Evolutionary conservation across 2,888 invertebrate species (phyloP).

Genomic region (Eucera pruinosa): DNA sequence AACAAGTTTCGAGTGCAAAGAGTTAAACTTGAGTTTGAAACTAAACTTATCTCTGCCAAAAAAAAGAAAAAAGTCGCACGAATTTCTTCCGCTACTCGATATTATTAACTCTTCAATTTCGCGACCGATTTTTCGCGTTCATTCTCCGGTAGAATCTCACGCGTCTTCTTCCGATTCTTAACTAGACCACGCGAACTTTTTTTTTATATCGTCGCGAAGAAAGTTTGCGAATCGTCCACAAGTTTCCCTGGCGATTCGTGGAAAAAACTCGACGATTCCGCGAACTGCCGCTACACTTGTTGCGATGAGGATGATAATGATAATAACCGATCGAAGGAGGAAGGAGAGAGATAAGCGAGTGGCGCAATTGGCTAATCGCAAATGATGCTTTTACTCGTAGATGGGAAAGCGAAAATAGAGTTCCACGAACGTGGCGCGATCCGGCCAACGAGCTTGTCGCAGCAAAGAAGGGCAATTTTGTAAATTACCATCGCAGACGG

Average conservation of each 20-base stretch:
- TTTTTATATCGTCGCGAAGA: conserved; percentile 18
- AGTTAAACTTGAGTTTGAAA: no score
- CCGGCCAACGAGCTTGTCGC: conserved; percentile 33
- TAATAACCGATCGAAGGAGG: conserved; percentile 26
- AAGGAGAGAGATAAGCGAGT: neutral
- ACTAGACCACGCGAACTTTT: conserved; percentile 33
- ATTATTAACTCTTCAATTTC: no score
- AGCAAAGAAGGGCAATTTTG: conserved; percentile 67
- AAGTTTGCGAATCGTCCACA: conserved; percentile 35
- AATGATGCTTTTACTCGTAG: no score
- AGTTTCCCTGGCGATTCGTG: no score
- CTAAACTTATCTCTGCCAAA: no score
- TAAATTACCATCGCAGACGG: conserved; percentile 68
- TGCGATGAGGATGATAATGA: no score
- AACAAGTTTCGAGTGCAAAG: no score
- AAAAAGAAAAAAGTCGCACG: no score
- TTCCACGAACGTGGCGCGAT: conserved; percentile 50
- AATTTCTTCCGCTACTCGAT: no score
- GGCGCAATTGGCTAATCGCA: neutral
- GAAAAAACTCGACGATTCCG: conserved; percentile 10
- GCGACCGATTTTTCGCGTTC: neutral
- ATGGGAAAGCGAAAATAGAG: conserved; percentile 42
- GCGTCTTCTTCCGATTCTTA: conserved; percentile 45
- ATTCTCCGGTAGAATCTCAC: neutral
- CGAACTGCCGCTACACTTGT: conserved; percentile 5